Conservation (phyloP, 2,888 invertebrate species). For the Drosophila yooni region DNA sequence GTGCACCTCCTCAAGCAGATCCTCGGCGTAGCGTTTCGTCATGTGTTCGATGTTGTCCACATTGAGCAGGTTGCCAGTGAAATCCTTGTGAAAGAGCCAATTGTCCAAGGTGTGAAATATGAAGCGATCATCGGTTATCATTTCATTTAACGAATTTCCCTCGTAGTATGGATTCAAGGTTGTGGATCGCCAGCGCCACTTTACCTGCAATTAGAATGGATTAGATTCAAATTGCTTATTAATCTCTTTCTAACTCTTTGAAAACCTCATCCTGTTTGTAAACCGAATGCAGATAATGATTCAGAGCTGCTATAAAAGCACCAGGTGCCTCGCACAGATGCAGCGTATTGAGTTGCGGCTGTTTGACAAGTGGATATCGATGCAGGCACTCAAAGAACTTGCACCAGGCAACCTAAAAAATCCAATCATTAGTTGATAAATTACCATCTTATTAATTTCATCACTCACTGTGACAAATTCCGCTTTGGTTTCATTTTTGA, state of each 20-base stretch:
- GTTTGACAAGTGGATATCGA: constrained; percentile 87
- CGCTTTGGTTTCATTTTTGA: constrained; percentile 88
- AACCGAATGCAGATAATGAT: constrained; percentile 89
- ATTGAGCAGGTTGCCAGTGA: constrained; percentile 93
- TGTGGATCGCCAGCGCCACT: constrained; percentile 94
- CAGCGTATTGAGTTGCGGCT: constrained; percentile 87
- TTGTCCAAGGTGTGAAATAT: constrained; percentile 90
- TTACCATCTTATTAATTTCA: fast-evolving
- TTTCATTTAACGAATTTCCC: constrained; percentile 89
- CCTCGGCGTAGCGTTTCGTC: constrained; percentile 85
- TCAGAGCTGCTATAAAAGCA: constrained; percentile 95
- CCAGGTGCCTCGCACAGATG: constrained; percentile 99
- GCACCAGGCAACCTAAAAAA: constrained; percentile 91
- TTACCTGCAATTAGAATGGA: constrained; percentile 81
- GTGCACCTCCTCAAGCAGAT: constrained; percentile 86
- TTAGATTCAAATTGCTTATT: not conserved
- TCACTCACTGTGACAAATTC: constrained; percentile 89
- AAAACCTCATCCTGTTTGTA: constrained; percentile 87
- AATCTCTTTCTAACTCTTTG: not conserved
- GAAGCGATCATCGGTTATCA: constrained; percentile 92
- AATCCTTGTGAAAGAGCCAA: constrained; percentile 95
- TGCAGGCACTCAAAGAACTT: constrained; percentile 94
- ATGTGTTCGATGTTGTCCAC: constrained; percentile 89
- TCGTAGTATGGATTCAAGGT: constrained; percentile 97
- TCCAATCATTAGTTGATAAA: not conserved